Evolutionary conservation across 2,888 invertebrate species (phyloP).

Genomic region (Microchrysa polita): DNA sequence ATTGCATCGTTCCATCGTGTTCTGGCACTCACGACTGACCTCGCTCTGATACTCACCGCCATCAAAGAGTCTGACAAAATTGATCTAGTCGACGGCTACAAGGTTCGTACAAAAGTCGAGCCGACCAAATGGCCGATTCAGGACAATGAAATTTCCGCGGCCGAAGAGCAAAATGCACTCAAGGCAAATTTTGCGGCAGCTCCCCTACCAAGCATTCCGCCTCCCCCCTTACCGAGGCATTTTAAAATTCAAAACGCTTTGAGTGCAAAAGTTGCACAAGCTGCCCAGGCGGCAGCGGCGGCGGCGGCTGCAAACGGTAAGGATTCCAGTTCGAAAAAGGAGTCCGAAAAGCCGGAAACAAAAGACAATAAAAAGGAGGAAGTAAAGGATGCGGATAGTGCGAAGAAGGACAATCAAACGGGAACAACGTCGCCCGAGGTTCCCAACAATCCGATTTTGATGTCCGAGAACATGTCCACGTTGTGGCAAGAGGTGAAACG

Average conservation of each 20-base stretch:
- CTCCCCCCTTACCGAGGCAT: conserved; percentile 35
- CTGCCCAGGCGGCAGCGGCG: conserved; percentile 52
- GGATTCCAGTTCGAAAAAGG: background rate
- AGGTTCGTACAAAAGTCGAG: conserved; percentile 84
- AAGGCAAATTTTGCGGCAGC: conserved; percentile 32
- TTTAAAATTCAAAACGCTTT: conserved; percentile 45
- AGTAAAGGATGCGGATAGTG: conserved; percentile 43
- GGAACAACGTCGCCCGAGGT: conserved; percentile 52
- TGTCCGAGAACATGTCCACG: conserved; percentile 53
- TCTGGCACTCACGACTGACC: conserved; percentile 84
- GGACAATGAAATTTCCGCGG: conserved; percentile 54
- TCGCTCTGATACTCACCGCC: conserved; percentile 84
- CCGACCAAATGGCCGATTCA: conserved; percentile 89
- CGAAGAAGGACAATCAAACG: conserved; percentile 54
- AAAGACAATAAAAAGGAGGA: conserved; percentile 49
- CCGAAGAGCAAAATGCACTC: conserved; percentile 46
- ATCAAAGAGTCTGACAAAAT: conserved; percentile 86
- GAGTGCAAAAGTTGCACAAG: conserved; percentile 53
- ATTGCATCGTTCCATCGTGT: conserved; percentile 97
- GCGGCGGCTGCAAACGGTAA: conserved; percentile 35
- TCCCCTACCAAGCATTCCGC: conserved; percentile 31
- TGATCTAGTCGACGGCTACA: conserved; percentile 79
- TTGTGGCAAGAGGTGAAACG: conserved; percentile 70
- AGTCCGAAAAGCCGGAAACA: conserved; percentile 65
- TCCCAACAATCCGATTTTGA: conserved; percentile 8